Evolutionary conservation across 1,140 invertebrate genomes (phyloP).

Genomic region (Heliothis subflexa): DNA sequence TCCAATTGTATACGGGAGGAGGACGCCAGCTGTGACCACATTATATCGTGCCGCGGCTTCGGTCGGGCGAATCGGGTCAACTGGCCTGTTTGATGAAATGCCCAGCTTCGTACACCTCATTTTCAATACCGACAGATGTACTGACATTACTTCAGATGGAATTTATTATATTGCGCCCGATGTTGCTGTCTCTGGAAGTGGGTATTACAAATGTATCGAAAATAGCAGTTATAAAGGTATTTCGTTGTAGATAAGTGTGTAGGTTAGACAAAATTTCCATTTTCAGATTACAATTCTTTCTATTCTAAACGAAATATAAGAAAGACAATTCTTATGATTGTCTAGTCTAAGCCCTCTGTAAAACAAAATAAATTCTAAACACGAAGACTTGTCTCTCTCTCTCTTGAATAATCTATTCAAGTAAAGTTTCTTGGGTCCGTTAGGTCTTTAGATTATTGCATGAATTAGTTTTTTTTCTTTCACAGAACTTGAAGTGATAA

Average conservation of each 20-base stretch:
- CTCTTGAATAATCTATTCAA: conserved; percentile 1
- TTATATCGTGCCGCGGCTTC: conserved; percentile 58
- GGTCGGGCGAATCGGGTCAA: conserved; percentile 56
- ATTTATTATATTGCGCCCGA: conserved; percentile 31
- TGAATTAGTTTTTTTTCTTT: conserved; percentile 6
- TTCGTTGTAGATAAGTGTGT: too few relatives aligned
- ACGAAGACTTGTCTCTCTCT: background rate
- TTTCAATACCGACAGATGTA: conserved; percentile 53
- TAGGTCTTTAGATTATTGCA: conserved; percentile 12
- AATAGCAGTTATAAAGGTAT: background rate
- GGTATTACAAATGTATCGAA: background rate
- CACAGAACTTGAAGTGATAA: background rate
- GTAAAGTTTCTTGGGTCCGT: conserved; percentile 18
- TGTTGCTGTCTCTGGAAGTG: background rate
- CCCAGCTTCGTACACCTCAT: conserved; percentile 53
- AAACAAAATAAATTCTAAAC: conserved; percentile 17
- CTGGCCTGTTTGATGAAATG: conserved; percentile 60
- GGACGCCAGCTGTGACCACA: conserved; percentile 59
- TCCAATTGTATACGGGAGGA: conserved; percentile 58
- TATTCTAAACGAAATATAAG: background rate
- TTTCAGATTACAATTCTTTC: too few relatives aligned
- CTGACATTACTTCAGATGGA: conserved; percentile 34
- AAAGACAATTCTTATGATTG: background rate
- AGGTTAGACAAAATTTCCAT: too few relatives aligned
- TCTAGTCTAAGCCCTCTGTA: background rate